phyloP scores from a whole-genome alignment of 2,113 vertebrate species.

The Falcunculus frontatus region DNA sequence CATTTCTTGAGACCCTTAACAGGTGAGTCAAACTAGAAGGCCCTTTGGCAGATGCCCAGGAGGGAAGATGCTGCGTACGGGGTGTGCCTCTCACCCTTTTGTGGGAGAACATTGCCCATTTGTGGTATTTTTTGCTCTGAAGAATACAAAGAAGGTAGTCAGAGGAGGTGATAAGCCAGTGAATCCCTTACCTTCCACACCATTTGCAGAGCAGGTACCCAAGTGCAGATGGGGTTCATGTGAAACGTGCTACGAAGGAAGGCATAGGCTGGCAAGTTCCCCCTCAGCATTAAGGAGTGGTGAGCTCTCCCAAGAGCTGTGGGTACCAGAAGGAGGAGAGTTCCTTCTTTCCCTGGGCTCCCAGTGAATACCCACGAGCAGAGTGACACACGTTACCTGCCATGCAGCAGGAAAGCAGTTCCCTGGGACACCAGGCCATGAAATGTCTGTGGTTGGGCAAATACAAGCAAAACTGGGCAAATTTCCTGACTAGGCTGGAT shows the following conservation, averaged over 20 bases:
- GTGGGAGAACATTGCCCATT: background rate
- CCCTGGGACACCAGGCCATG: background rate
- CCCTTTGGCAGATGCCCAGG: background rate
- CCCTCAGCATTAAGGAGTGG: background rate
- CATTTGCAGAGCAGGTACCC: background rate
- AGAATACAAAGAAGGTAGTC: background rate
- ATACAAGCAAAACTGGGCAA: background rate
- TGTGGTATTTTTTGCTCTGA: background rate
- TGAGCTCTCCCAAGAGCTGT: background rate
- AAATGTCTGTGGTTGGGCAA: background rate
- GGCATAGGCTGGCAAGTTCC: background rate
- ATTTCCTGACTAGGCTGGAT: background rate
- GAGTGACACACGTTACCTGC: accelerated
- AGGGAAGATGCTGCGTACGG: background rate
- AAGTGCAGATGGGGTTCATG: background rate
- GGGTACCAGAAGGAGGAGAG: background rate
- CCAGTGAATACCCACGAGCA: accelerated
- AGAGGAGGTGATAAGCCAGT: background rate
- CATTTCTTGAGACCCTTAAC: background rate
- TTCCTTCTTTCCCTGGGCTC: background rate
- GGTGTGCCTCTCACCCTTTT: background rate
- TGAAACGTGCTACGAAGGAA: background rate
- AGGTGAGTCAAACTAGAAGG: background rate
- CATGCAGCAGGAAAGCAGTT: background rate
- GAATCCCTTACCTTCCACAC: background rate